phyloP scores from a whole-genome alignment of 2,888 invertebrate genomes.

The Pelosia muscerda region DNA sequence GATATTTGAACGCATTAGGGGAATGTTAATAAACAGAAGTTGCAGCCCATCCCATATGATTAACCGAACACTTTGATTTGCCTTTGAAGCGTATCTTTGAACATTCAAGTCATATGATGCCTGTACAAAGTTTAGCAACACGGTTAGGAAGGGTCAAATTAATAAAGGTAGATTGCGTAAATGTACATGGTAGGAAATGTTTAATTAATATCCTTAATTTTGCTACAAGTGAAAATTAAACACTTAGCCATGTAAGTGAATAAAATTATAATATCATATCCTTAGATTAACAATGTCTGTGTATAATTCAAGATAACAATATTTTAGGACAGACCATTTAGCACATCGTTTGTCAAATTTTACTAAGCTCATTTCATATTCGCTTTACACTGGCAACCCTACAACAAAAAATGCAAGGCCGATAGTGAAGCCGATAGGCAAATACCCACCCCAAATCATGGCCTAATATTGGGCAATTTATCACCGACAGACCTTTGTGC shows the following conservation, averaged over 20 bases:
- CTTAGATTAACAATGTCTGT: background rate
- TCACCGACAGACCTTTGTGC: constrained; percentile 84
- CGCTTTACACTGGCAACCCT: constrained; percentile 60
- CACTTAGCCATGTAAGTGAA: background rate
- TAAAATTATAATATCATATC: constrained; percentile 1
- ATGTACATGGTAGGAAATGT: constrained; percentile 16
- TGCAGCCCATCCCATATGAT: constrained; percentile 23
- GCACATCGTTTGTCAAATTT: constrained; percentile 55
- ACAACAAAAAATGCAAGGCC: constrained; percentile 69
- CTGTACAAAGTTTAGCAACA: constrained; percentile 12
- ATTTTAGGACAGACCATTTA: constrained; percentile 21
- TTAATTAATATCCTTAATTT: constrained; percentile 20
- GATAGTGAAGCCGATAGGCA: constrained; percentile 77
- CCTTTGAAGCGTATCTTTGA: constrained; percentile 27
- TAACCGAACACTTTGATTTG: constrained; percentile 29
- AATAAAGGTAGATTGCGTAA: constrained; percentile 20
- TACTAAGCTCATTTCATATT: constrained; percentile 59
- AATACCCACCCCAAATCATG: constrained; percentile 83
- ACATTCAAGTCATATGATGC: constrained; percentile 22
- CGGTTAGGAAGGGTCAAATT: constrained; percentile 19
- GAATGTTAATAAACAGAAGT: constrained; percentile 55
- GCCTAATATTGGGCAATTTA: constrained; percentile 85
- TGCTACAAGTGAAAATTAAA: constrained; percentile 16
- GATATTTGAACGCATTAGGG: constrained; percentile 74
- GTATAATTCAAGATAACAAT: background rate